A percentile compares a stretch with the other conserved stretches of the same genome.
These are phyloP conservation scores for Macrophya annulata DNA, from an alignment of 2,888 invertebrate genomes.

Conservation along the genomic window DNA sequence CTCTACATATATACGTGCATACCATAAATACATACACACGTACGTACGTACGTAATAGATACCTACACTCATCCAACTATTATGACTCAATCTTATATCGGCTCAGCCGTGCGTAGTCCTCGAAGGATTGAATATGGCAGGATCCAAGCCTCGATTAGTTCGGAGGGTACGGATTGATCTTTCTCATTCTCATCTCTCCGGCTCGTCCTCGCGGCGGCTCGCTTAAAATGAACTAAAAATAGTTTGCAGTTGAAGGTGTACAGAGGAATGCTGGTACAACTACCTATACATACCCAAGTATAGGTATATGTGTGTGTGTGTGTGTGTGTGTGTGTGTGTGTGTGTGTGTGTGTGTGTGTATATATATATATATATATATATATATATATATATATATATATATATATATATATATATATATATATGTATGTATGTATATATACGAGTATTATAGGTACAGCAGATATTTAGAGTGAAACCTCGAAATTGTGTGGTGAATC, in stretches of 20 bases:
- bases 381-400: too few relatives aligned
- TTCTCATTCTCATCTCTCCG: not conserved
- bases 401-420: too few relatives aligned
- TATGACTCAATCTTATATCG: not conserved
- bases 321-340: too few relatives aligned
- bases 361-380: too few relatives aligned
- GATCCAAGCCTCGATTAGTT: not conserved
- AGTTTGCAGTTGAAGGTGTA: not conserved
- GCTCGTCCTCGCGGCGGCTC: not conserved
- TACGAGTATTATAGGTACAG: not conserved
- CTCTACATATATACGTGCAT: not conserved
- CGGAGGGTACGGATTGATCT: not conserved
- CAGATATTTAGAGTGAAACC: not conserved
- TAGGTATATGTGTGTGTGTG: too few relatives aligned
- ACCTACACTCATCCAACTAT: not conserved
- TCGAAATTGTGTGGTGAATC: not conserved
- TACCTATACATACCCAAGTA: not conserved
- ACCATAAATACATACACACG: too few relatives aligned
- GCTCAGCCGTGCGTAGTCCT: not conserved
- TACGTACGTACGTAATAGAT: not conserved
- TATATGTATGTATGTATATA: too few relatives aligned
- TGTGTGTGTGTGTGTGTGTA: too few relatives aligned
- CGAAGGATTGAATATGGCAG: conserved; percentile 7
- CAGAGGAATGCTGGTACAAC: not conserved
- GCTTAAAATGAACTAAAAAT: not conserved